phyloP scores from a whole-genome alignment of 2,888 invertebrate genomes.

The Drosophila fulvimacula region DNA sequence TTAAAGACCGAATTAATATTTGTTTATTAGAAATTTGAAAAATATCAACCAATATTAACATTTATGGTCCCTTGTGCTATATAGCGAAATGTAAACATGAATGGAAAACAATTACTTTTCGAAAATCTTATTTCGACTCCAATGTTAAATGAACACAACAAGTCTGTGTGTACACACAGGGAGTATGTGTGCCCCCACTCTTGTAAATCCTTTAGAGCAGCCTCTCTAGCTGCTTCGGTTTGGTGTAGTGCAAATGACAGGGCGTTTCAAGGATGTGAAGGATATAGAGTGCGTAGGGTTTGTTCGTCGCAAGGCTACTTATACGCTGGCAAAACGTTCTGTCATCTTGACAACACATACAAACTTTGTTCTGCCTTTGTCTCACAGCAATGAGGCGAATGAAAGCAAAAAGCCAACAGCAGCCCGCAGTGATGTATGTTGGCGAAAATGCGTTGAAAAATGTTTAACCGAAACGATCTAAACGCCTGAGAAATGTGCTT shows the following conservation, averaged over 20 bases:
- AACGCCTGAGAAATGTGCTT: slow-evolving; percentile 47
- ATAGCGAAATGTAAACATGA: too few relatives aligned
- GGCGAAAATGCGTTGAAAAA: slow-evolving; percentile 46
- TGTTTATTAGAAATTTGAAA: too few relatives aligned
- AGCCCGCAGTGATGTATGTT: slow-evolving; percentile 45
- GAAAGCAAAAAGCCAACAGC: slow-evolving; percentile 45
- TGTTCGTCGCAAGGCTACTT: slow-evolving; percentile 60
- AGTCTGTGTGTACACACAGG: slow-evolving; percentile 5
- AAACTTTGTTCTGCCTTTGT: slow-evolving; percentile 52
- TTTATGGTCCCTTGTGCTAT: too few relatives aligned
- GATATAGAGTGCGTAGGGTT: slow-evolving; percentile 10
- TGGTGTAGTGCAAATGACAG: slow-evolving; percentile 67
- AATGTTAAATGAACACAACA: slow-evolving; percentile 1
- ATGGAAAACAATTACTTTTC: background rate
- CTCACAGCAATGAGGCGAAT: slow-evolving; percentile 34
- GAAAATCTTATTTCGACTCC: background rate
- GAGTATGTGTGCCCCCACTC: slow-evolving; percentile 10
- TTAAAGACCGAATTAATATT: too few relatives aligned
- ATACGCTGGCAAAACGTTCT: slow-evolving; percentile 69
- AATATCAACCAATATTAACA: too few relatives aligned
- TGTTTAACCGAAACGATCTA: slow-evolving; percentile 47
- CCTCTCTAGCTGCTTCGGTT: slow-evolving; percentile 18
- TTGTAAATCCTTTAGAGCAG: slow-evolving; percentile 26
- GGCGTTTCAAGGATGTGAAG: slow-evolving; percentile 54
- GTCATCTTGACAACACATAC: slow-evolving; percentile 70